Base-by-base conservation (phyloP, 2,113 vertebrate genomes). In the Notothenia coriiceps region DNA sequence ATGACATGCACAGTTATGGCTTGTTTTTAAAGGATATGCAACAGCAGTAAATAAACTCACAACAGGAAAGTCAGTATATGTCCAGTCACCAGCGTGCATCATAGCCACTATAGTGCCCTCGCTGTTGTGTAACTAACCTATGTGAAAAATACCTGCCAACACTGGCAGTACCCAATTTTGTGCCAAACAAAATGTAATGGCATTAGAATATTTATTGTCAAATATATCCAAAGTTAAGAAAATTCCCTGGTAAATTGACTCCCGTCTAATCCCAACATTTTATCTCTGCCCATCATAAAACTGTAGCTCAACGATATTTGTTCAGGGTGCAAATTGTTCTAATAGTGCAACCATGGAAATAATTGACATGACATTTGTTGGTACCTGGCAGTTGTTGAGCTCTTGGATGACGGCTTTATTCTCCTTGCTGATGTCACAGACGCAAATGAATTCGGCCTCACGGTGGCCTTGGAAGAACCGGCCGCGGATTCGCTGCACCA, bases 361-460 rank as follows among this genome's bases (percentile, higher is more conserved):
- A 40, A 8, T 2, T 22, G 0, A 57, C 0, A 13, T 57, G 61
- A 17, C 0, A 11, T 25, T 1, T 18, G 12, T 2, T 0, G 44
- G 51, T 95, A 99, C 98, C 98, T 99, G 98, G 93, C 97, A 98
- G 92, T 99, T 99, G 93, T 99, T 99, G 56, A 99, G 96, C 83
- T 99, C 98, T 91, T 99, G 97, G 91, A 99, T 99, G 82, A 99
- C 98, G 83, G 97, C 97, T 93, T 98, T 99, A 89, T 95, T 97
- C 92, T 99, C 98, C 87, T 99, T 99, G 93, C 97, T 99, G 77
- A 99, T 99, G 85, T 99, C 98, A 88, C 98, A 99, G 15, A 99
- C 98, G 2, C 98, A 99, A 82, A 99, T 99, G 91, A 99, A 99
- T 80, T 99, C 98, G 10, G 98, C 98, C 86, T 99, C 98, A 17